Conservation (phyloP, 2,888 invertebrate species). For the Chloroclystis v-ata region DNA sequence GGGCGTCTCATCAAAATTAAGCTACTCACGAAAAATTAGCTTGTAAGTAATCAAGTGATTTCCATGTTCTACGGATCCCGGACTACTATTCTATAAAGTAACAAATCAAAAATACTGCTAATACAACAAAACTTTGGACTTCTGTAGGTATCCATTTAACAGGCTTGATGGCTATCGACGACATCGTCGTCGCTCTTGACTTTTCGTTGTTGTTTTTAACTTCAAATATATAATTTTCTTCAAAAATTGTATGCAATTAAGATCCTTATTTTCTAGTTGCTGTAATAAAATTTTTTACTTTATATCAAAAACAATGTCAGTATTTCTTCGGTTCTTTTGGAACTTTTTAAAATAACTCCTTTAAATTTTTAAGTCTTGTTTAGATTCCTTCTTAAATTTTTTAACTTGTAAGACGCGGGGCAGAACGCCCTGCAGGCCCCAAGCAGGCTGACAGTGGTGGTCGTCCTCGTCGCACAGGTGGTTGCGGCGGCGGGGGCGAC, state of each 20-base stretch:
- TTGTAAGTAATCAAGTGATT: too few species aligned
- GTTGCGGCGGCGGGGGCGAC: too few species aligned
- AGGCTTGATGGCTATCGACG: conserved; percentile 9
- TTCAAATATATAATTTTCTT: conserved; percentile 4
- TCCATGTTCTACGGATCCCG: too few species aligned
- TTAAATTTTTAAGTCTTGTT: conserved; percentile 9
- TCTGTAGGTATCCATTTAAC: conserved; percentile 13
- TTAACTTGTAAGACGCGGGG: too few species aligned
- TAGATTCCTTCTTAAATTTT: conserved; percentile 13
- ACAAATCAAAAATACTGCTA: conserved; percentile 12
- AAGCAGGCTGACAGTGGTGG: too few species aligned
- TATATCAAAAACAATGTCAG: conserved; percentile 11
- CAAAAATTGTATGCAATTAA: conserved; percentile 4
- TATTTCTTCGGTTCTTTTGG: conserved; percentile 12
- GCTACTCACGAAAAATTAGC: too few species aligned
- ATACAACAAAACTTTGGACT: conserved; percentile 12
- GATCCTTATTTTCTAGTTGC: conserved; percentile 7
- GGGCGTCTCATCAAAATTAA: too few species aligned
- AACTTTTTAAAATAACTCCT: conserved; percentile 12
- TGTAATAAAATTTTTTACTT: conserved; percentile 9
- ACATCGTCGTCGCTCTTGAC: conserved; percentile 5
- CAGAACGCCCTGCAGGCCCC: too few species aligned
- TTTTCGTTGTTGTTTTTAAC: conserved; percentile 6
- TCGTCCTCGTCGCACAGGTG: too few species aligned
- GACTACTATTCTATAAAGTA: conserved; percentile 7